Evolutionary conservation across 2,113 vertebrate genomes (phyloP), one percentile per base, ranked within the genome.

Genomic region (Lophius piscatorius): DNA sequence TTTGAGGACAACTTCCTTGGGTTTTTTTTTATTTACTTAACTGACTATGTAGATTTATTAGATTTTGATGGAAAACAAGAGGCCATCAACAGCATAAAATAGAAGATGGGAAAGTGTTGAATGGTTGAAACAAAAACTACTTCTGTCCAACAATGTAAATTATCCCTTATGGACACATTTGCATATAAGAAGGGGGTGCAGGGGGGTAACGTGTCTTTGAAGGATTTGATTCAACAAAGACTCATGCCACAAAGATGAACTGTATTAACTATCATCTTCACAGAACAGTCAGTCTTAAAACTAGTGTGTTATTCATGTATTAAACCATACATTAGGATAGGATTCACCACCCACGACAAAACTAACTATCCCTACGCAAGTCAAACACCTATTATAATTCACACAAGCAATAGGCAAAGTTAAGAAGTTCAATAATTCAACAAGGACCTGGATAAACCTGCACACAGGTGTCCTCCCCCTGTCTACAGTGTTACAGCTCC

Each of bases 301-400:
- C 62, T 80, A 81, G 64, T 62, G 76, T 72, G 56, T 74, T 71
- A 78, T 83, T 76, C 49, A 86, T 87, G 89, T 90, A 92, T 91
- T 91, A 92, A 92, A 94, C 91, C 91, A 93, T 91, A 92, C 86
- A 89, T 89, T 91, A 93, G 91, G 88, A 89, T 82, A 87, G 84
- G 82, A 89, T 81, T 92, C 87, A 93, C 89, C 92, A 93, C 89
- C 93, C 81, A 90, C 90, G 85, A 92, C 72, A 88, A 58, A 78
- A 91, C 84, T 67, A 92, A 85, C 92, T 94, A 94, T 71, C 87
- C 89, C 93, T 92, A 93, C 84, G 76, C 76, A 91, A 92, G 91
- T 93, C 91, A 92, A 89, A 88, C 83, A 90, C 83, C 78, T 85
- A 88, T 72, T 78, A 88, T 85, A 87, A 86, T 91, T 88, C 51